Conservation (phyloP, 2,113 vertebrate species). For the Ageneiosus marmoratus region DNA sequence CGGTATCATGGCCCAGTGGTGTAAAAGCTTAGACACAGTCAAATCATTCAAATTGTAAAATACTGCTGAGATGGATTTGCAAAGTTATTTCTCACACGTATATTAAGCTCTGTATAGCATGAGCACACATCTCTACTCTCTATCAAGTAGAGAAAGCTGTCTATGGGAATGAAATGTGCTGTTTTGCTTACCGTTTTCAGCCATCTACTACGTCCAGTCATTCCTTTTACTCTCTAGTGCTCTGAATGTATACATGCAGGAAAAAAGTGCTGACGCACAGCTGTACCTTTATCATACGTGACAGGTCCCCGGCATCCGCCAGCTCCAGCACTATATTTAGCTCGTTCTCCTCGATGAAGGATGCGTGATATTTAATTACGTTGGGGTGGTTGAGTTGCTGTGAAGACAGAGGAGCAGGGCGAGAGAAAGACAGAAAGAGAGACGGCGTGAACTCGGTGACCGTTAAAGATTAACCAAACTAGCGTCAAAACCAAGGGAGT, state of each 20-base stretch:
- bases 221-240: not conserved
- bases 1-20: not conserved
- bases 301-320: conserved; percentile 96
- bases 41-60: not conserved
- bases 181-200: not conserved
- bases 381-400: conserved; percentile 99
- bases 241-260: not conserved
- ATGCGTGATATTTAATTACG: conserved; percentile 98
- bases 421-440: conserved; percentile 54
- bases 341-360: conserved; percentile 97
- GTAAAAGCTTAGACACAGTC: not conserved
- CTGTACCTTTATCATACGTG: conserved; percentile 96
- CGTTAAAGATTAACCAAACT: not conserved
- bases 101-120: not conserved
- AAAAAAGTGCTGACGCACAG: conserved; percentile 12
- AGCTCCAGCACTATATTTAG: conserved; percentile 97
- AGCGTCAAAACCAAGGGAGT: not conserved
- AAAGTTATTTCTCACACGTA: not conserved
- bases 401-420: conserved; percentile 24
- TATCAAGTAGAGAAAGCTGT: not conserved
- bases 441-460: conserved; percentile 41
- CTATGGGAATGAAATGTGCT: not conserved
- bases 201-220: not conserved
- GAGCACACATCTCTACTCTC: not conserved
- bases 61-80: not conserved